Conservation (phyloP, 2,113 vertebrate species). For the Mobula hypostoma region DNA sequence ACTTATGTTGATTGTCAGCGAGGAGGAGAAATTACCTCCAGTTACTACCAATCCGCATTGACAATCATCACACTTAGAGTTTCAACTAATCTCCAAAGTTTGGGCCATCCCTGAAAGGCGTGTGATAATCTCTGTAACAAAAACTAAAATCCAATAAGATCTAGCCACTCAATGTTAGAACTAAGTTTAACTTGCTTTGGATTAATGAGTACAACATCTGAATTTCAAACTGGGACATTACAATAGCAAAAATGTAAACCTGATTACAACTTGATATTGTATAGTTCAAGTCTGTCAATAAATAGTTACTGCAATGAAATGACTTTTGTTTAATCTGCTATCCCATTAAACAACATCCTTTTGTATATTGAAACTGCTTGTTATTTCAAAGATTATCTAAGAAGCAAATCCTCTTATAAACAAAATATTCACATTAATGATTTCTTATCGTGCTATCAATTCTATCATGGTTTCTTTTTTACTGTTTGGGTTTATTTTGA, state of each 20-base stretch:
- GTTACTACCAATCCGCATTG: too few species aligned
- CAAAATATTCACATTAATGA: background rate
- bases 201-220: background rate
- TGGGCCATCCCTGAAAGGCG: background rate
- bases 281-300: background rate
- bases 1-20: too few species aligned
- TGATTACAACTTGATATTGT: background rate
- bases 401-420: background rate
- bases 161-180: background rate
- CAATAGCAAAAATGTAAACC: background rate
- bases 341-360: background rate
- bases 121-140: background rate
- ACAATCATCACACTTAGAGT: background rate
- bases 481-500: background rate
- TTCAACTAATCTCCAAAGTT: background rate
- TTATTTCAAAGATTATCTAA: background rate
- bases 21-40: too few species aligned
- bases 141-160: background rate
- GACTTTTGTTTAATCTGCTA: background rate
- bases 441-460: background rate
- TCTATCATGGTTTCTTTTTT: background rate
- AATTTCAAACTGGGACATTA: background rate
- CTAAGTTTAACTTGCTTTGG: background rate
- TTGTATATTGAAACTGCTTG: constrained; percentile 8
- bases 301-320: background rate